These are phyloP conservation scores for Lithophane semibrunnea DNA, from an alignment of 2,888 invertebrate genomes.

Conservation along the genomic window DNA sequence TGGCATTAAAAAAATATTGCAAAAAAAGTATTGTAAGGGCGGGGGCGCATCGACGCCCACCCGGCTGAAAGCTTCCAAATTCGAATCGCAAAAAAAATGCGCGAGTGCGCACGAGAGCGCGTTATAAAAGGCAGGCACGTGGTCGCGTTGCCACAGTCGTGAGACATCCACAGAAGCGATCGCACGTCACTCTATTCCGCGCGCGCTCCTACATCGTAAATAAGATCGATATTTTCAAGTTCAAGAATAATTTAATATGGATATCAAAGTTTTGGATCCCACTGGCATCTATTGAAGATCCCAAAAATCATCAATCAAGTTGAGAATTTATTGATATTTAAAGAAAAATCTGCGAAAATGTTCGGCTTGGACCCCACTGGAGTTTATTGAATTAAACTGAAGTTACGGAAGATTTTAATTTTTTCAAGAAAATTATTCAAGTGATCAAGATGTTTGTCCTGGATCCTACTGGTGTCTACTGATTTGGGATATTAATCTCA, in stretches of 20 bases:
- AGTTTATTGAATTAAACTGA: constrained; percentile 76
- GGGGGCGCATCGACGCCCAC: constrained; percentile 85
- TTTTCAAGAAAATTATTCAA: constrained; percentile 57
- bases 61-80: constrained; percentile 90
- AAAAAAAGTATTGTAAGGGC: constrained; percentile 80
- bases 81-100: constrained; percentile 89
- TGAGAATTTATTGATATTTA: constrained; percentile 56
- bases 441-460: constrained; percentile 82
- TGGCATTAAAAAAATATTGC: constrained; percentile 77
- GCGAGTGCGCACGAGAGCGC: constrained; percentile 83
- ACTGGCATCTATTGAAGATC: constrained; percentile 86
- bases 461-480: constrained; percentile 84
- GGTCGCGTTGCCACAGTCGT: constrained; percentile 83
- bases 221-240: constrained; percentile 86
- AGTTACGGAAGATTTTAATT: constrained; percentile 56
- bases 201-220: constrained; percentile 83
- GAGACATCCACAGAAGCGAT: constrained; percentile 75
- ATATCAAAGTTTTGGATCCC: constrained; percentile 87
- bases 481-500: constrained; percentile 64
- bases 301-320: constrained; percentile 55
- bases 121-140: constrained; percentile 88
- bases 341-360: constrained; percentile 74
- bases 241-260: constrained; percentile 81
- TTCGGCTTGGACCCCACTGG: constrained; percentile 85
- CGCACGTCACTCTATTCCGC: constrained; percentile 79